phyloP scores from a whole-genome alignment of 2,113 vertebrate species.

The Nothocercus julius region DNA sequence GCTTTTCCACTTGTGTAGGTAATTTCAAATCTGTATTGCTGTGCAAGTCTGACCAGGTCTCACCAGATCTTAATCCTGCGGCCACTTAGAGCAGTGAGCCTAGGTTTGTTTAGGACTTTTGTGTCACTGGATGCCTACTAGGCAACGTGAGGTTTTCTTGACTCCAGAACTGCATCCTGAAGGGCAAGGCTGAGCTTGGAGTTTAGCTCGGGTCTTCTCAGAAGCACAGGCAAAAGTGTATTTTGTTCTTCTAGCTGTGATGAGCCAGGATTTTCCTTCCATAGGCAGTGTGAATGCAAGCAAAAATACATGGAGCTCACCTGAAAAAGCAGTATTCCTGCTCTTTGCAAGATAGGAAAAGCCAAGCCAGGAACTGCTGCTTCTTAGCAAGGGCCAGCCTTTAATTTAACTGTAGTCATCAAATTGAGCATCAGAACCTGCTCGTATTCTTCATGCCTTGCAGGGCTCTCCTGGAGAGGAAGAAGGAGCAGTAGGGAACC shows the following conservation, averaged over 20 bases:
- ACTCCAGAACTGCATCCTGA: background rate
- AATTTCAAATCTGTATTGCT: background rate
- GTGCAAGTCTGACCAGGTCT: background rate
- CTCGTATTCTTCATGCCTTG: background rate
- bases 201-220: background rate
- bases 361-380: background rate
- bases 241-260: background rate
- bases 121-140: background rate
- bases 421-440: background rate
- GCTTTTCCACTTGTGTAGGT: background rate
- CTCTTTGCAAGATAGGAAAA: background rate
- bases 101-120: constrained; percentile 20
- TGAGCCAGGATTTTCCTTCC: background rate
- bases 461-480: background rate
- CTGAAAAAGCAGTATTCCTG: background rate
- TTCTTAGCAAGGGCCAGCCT: background rate
- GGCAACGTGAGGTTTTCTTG: background rate
- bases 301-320: background rate
- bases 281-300: background rate
- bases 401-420: background rate
- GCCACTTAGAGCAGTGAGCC: background rate
- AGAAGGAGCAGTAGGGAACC: background rate
- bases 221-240: background rate
- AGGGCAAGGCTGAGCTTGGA: background rate
- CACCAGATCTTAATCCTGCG: background rate